phyloP scores from a whole-genome alignment of 1,140 invertebrate genomes.

The Drosophila arizonae region DNA sequence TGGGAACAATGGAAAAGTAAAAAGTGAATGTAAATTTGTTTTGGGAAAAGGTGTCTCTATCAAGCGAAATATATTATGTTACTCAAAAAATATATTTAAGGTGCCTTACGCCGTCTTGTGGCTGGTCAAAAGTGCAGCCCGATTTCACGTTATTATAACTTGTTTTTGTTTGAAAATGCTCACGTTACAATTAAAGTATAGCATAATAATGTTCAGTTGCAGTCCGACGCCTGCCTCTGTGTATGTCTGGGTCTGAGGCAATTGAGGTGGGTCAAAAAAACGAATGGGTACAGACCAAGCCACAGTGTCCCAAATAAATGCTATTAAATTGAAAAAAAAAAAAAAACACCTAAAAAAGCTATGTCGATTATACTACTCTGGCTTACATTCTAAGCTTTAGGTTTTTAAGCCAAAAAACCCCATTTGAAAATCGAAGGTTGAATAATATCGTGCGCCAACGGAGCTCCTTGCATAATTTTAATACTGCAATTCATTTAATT shows the following conservation, averaged over 20 bases:
- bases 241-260: background rate
- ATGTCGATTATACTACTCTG: background rate
- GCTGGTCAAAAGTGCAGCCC: conserved; percentile 53
- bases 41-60: conserved; percentile 21
- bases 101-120: conserved; percentile 25
- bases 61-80: conserved; percentile 41
- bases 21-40: conserved; percentile 55
- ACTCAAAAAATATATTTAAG: conserved; percentile 15
- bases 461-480: conserved; percentile 23
- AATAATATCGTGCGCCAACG: conserved; percentile 8
- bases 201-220: conserved; percentile 8
- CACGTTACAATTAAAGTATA: conserved; percentile 35
- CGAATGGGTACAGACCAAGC: background rate
- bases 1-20: conserved; percentile 43
- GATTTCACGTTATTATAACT: conserved; percentile 19
- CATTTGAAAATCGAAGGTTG: conserved; percentile 7
- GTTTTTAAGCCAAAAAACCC: background rate
- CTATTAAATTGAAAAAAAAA: background rate
- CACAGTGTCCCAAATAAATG: background rate
- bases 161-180: conserved; percentile 32
- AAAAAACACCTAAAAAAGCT: background rate
- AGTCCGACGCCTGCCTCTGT: background rate
- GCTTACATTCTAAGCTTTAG: conserved; percentile 17
- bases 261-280: conserved; percentile 24
- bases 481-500: conserved; percentile 29